Evolutionary conservation across 2,113 vertebrate species (phyloP).

Genomic region (Mus musculus): DNA sequence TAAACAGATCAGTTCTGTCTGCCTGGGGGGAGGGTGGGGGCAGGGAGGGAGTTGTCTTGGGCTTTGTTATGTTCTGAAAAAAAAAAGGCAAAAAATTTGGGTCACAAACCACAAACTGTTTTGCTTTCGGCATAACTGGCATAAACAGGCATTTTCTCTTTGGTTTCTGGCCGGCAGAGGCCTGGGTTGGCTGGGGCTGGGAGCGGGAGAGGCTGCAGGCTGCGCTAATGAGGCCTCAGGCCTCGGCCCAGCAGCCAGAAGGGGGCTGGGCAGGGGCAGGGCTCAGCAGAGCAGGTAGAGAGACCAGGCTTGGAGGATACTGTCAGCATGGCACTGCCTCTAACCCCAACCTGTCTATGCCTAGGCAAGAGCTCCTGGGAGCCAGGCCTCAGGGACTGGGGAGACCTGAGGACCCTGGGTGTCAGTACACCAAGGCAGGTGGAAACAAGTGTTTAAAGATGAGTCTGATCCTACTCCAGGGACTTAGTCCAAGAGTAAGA

Average conservation of each 20-base stretch:
- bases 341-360: not conserved
- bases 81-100: constrained; percentile 82
- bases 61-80: constrained; percentile 83
- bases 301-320: not conserved
- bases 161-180: constrained; percentile 74
- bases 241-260: not conserved
- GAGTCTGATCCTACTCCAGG: not conserved
- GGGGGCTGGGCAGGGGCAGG: constrained; percentile 13
- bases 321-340: not conserved
- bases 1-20: constrained; percentile 76
- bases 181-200: constrained; percentile 63
- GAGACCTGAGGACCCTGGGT: accelerated
- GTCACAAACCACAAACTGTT: constrained; percentile 83
- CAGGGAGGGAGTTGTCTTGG: constrained; percentile 71
- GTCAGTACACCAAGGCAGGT: not conserved
- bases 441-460: not conserved
- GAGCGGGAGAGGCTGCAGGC: constrained; percentile 54
- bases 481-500: accelerated
- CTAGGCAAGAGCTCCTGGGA: not conserved
- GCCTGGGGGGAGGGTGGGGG: constrained; percentile 64
- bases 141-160: constrained; percentile 77
- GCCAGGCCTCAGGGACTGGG: not conserved
- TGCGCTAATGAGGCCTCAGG: constrained; percentile 36
- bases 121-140: constrained; percentile 78
- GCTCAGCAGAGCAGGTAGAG: constrained; percentile 40